phyloP scores from a whole-genome alignment of 1,140 invertebrate species.

The Rhyacophila brunnea region DNA sequence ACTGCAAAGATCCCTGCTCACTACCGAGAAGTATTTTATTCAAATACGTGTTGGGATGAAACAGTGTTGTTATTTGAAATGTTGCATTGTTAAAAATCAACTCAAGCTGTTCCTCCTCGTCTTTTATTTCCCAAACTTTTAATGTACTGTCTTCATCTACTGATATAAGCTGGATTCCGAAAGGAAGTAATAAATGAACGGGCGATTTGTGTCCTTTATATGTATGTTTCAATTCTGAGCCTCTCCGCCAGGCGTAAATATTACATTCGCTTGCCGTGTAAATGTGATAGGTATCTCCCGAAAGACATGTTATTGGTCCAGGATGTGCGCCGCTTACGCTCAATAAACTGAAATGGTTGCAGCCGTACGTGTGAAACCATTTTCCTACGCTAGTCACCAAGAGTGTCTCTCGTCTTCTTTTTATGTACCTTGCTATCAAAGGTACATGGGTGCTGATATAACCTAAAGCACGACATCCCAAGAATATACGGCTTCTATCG shows the following conservation, averaged over 20 bases:
- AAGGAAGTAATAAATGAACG: constrained; percentile 82
- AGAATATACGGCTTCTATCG: constrained; percentile 75
- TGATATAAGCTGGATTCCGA: constrained; percentile 82
- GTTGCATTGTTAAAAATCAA: constrained; percentile 67
- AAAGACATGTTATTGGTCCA: constrained; percentile 79
- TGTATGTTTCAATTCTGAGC: constrained; percentile 79
- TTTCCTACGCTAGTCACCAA: constrained; percentile 87
- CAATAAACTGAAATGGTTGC: constrained; percentile 76
- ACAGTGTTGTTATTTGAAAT: constrained; percentile 76
- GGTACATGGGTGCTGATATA: constrained; percentile 93
- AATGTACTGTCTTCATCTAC: constrained; percentile 77
- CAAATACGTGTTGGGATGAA: constrained; percentile 90
- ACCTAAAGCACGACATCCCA: constrained; percentile 79
- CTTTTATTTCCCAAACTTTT: constrained; percentile 84
- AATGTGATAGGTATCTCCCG: constrained; percentile 76
- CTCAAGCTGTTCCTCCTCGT: constrained; percentile 66
- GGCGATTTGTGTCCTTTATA: constrained; percentile 74
- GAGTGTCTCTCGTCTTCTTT: constrained; percentile 81
- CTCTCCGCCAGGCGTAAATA: constrained; percentile 85
- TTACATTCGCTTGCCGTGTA: constrained; percentile 79
- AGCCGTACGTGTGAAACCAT: constrained; percentile 89
- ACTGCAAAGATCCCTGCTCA: constrained; percentile 80
- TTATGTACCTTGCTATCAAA: constrained; percentile 79
- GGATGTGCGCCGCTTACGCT: constrained; percentile 80
- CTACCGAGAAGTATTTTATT: constrained; percentile 95